These are phyloP conservation scores for Phyllopteryx taeniolatus DNA, from an alignment of 2,113 vertebrate genomes.

Conservation along the genomic window DNA sequence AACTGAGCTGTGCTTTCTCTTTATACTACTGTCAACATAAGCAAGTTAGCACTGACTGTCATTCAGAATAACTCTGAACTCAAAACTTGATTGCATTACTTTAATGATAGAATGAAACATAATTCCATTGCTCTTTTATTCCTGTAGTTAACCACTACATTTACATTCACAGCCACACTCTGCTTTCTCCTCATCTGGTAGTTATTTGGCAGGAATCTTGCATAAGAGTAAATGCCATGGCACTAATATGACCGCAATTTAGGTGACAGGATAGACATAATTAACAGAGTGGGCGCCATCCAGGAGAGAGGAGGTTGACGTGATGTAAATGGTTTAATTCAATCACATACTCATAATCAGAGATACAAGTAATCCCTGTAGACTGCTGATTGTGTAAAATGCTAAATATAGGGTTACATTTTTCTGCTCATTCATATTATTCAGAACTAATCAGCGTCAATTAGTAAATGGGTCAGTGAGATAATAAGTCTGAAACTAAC, in stretches of 20 bases:
- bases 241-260: constrained; percentile 13
- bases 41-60: not conserved
- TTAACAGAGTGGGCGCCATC: constrained; percentile 11
- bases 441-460: constrained; percentile 5
- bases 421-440: constrained; percentile 5
- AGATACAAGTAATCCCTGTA: not conserved
- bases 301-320: constrained; percentile 19
- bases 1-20: not conserved
- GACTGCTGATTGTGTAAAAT: constrained; percentile 20
- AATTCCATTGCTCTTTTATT: not conserved
- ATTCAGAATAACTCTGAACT: not conserved
- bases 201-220: constrained; percentile 27
- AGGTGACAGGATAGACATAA: constrained; percentile 36
- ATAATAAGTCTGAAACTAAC: not conserved
- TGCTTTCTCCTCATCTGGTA: constrained; percentile 16
- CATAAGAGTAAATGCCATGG: constrained; percentile 14
- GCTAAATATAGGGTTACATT: constrained; percentile 24
- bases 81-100: not conserved
- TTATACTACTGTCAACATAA: not conserved
- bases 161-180: not conserved
- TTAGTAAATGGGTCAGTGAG: constrained; percentile 8
- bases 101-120: not conserved
- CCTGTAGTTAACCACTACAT: not conserved
- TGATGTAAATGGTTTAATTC: constrained; percentile 28
- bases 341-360: constrained; percentile 23